These are phyloP conservation scores for Hydrotaea diabolus DNA, from an alignment of 2,888 invertebrate genomes.

Conservation along the genomic window DNA sequence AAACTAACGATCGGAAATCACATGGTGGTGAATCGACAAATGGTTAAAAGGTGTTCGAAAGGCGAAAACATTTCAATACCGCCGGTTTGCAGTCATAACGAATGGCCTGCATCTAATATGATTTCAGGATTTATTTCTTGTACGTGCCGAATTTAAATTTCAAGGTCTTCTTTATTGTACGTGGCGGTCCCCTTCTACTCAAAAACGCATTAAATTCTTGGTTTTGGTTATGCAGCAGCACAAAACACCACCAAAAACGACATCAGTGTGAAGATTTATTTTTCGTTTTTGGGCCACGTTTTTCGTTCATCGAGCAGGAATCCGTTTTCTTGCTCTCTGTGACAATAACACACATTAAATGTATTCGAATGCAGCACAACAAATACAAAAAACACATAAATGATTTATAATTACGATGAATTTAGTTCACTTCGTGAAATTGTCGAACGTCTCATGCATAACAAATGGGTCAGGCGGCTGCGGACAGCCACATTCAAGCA, in stretches of 20 bases:
- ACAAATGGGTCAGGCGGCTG: constrained; percentile 44
- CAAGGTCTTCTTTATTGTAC: not conserved
- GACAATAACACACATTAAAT: constrained; percentile 45
- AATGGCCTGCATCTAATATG: not conserved
- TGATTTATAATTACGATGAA: constrained; percentile 34
- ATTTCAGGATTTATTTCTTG: not conserved
- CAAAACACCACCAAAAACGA: constrained; percentile 5
- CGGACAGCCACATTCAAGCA: constrained; percentile 21
- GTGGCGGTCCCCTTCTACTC: too few species aligned
- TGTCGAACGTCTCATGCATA: constrained; percentile 49
- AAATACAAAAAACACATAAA: not conserved
- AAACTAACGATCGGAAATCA: not conserved
- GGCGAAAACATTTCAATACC: not conserved
- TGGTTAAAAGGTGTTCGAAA: not conserved
- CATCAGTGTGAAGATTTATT: constrained; percentile 1
- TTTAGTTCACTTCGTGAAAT: constrained; percentile 48
- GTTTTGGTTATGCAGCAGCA: not conserved
- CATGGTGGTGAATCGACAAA: not conserved
- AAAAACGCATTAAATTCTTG: not conserved
- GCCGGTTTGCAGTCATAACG: too few species aligned
- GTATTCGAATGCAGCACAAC: not conserved
- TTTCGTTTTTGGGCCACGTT: not conserved
- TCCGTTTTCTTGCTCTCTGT: constrained; percentile 24
- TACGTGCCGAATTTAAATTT: not conserved
- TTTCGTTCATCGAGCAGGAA: not conserved